A percentile compares a stretch with the other conserved stretches of the same genome.
phyloP scores from a whole-genome alignment of 37 sponge, comb jelly and placozoan species.

The Spongilla lacustris region DNA sequence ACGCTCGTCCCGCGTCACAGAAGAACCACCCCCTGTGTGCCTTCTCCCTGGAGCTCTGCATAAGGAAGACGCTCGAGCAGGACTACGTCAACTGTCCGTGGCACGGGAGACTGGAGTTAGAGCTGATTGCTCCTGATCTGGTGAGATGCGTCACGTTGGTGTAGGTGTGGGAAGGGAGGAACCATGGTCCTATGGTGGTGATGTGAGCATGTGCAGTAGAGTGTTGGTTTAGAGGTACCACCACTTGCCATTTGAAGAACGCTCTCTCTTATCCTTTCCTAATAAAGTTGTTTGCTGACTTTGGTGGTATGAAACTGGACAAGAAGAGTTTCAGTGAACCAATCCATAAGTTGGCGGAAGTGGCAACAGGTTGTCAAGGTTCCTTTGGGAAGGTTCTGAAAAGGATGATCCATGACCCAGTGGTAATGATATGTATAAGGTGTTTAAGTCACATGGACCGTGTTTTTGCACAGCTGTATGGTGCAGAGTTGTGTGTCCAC shows the following conservation, averaged over 20 bases:
- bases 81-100: slow-evolving; percentile 44
- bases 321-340: slow-evolving; percentile 20
- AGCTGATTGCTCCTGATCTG: slow-evolving; percentile 59
- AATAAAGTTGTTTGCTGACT: slow-evolving; percentile 24
- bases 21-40: neutral
- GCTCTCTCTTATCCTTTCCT: neutral
- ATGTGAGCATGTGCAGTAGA: neutral
- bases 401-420: slow-evolving; percentile 6
- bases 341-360: slow-evolving; percentile 1
- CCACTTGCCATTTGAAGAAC: too few relatives aligned
- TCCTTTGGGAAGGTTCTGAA: slow-evolving; percentile 40
- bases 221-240: slow-evolving; percentile 13
- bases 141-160: slow-evolving; percentile 50
- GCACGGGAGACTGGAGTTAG: slow-evolving; percentile 32
- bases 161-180: too few relatives aligned
- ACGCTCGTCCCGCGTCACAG: too few relatives aligned
- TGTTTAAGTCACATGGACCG: too few relatives aligned
- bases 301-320: slow-evolving; percentile 45
- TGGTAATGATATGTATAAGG: slow-evolving; percentile 4
- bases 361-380: slow-evolving; percentile 1
- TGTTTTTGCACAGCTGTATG: too few relatives aligned
- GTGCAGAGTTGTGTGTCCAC: too few relatives aligned
- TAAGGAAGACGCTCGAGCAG: slow-evolving; percentile 18
- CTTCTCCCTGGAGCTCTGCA: slow-evolving; percentile 45
- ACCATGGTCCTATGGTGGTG: too few relatives aligned